These are phyloP conservation scores for Paradoxurus hermaphroditus DNA, from an alignment of 2,113 vertebrate genomes.

Conservation along the genomic window DNA sequence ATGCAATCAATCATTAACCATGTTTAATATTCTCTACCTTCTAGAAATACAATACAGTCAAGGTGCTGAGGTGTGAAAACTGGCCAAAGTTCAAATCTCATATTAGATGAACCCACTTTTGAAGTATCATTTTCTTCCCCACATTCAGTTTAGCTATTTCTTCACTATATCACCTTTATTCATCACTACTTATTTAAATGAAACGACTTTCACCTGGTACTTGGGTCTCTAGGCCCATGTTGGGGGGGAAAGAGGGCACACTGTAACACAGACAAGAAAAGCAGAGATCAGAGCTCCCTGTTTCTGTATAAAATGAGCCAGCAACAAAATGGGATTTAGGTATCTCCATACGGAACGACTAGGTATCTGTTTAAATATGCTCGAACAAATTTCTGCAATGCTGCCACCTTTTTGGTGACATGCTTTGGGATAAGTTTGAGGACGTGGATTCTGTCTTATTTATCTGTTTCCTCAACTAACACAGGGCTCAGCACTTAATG, in stretches of 20 bases:
- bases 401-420: neutral
- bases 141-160: conserved; percentile 51
- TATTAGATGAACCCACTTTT: conserved; percentile 71
- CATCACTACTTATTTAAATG: conserved; percentile 62
- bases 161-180: conserved; percentile 43
- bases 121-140: conserved; percentile 73
- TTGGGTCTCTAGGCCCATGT: neutral
- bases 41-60: conserved; percentile 70
- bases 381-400: neutral
- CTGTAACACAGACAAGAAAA: neutral
- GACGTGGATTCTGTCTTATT: neutral
- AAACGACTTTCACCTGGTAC: conserved; percentile 39
- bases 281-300: neutral
- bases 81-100: conserved; percentile 64
- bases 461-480: neutral
- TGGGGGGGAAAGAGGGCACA: neutral
- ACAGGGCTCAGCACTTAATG: neutral
- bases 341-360: neutral
- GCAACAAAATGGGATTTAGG: conserved; percentile 9
- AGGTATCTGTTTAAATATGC: conserved; percentile 13
- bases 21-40: conserved; percentile 71
- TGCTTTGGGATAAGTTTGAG: neutral
- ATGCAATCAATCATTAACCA: conserved; percentile 74
- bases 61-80: conserved; percentile 75
- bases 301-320: conserved; percentile 39